Evolutionary conservation across 2,797 vertebrate genomes (phyloP), one percentile per base, ranked within the genome.

Genomic region (Delichon dasypus): DNA sequence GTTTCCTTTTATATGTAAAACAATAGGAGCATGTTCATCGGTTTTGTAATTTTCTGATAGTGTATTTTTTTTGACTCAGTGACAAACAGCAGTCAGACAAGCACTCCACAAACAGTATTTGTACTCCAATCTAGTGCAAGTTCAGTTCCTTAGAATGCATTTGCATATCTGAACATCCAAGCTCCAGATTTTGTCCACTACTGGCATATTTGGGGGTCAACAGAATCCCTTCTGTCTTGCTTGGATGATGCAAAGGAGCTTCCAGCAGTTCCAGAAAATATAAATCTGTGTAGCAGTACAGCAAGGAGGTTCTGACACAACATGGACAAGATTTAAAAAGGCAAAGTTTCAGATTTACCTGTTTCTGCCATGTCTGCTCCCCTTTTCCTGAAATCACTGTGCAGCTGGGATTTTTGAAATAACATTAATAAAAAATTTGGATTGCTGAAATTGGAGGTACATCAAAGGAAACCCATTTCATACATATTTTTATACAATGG

Each of bases 51-150:
- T 95, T 89, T 79, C 78, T 57, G 36, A 54, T 50, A 51, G n/a
- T 88, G 55, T 38, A 7, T 82, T 96, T 96, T 88, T 26, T 72
- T 96, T 97, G 96, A 90, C 77, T 34, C 57, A 21, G 16, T 60
- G 57, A 45, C 53, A 74, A 67, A 60, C 54, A 50, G 45, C 73
- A 95, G 87, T 94, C 89, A 95, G 85, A 85, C 65, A 71, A 92
- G 26, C n/a, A 64, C 76, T 68, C 54, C 82, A 95, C 88, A 61
- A 71, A 62, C 8, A 22, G 26, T 77, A 32, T 91, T 62, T 93
- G 75, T 82, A 72, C 82, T 88, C 57, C 0, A 14, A 47, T 74
- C 36, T 70, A 89, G 90, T 30, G n/a, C 27, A 57, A 62, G 8
- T 34, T 92, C 30, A 23, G 42, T 45, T 93, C 32, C 76, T 61